phyloP scores from a whole-genome alignment of 1,140 invertebrate genomes.

The Thaumatotibia leucotreta region DNA sequence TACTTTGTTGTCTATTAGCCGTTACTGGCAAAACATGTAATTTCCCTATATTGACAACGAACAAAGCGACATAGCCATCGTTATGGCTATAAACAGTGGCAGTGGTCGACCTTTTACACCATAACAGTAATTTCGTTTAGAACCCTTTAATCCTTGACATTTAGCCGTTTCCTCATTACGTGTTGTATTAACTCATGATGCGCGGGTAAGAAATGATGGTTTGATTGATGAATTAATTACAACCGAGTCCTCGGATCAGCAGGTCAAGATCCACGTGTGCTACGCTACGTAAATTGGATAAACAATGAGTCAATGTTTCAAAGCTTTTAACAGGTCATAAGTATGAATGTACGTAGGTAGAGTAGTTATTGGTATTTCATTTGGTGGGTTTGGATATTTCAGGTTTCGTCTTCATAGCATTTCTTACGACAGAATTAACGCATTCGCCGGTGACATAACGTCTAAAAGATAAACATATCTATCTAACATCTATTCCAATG shows the following conservation, averaged over 20 bases:
- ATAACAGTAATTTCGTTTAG: not conserved
- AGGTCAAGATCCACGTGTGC: slow-evolving; percentile 1
- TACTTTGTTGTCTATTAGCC: too few relatives aligned
- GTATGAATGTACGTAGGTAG: too few relatives aligned
- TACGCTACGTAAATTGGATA: not conserved
- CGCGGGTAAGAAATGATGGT: not conserved
- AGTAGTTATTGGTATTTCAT: too few relatives aligned
- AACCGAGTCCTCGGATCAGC: not conserved
- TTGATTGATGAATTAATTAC: not conserved
- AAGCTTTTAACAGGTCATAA: not conserved
- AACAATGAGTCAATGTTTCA: not conserved
- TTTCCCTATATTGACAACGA: not conserved
- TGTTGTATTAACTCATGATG: not conserved
- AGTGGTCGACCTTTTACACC: too few relatives aligned
- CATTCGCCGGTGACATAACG: too few relatives aligned
- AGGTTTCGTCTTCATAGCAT: too few relatives aligned
- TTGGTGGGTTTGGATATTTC: too few relatives aligned
- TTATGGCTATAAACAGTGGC: too few relatives aligned
- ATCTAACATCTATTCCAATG: too few relatives aligned
- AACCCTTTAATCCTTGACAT: slow-evolving; percentile 6
- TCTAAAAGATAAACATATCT: too few relatives aligned
- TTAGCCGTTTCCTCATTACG: not conserved
- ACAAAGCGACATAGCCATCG: not conserved
- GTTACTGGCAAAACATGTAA: not conserved
- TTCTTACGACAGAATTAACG: too few relatives aligned